A percentile compares a stretch with the other conserved stretches of the same genome.
These are phyloP conservation scores for Bufotes viridis DNA, from an alignment of 2,797 vertebrate species.

Conservation along the genomic window DNA sequence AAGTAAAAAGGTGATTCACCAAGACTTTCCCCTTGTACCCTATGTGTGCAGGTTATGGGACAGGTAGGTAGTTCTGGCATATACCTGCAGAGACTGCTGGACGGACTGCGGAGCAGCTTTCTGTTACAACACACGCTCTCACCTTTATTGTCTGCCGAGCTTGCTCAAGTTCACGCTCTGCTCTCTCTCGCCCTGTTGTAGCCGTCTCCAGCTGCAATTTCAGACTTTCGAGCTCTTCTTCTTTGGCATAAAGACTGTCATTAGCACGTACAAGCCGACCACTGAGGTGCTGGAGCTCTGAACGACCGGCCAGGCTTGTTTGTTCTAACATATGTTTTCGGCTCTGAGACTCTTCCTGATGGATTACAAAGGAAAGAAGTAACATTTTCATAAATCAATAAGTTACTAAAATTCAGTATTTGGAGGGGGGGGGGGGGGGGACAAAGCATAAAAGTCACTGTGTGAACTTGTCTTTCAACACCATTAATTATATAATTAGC, in stretches of 20 bases:
- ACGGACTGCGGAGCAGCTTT: not conserved
- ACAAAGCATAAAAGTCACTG: too few species aligned
- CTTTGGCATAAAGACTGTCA: constrained; percentile 79
- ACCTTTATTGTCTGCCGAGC: constrained; percentile 82
- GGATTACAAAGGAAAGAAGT: not conserved
- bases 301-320: constrained; percentile 77
- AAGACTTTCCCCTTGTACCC: too few species aligned
- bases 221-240: constrained; percentile 85
- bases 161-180: constrained; percentile 78
- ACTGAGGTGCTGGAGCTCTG: constrained; percentile 79
- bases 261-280: constrained; percentile 82
- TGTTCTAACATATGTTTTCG: constrained; percentile 78
- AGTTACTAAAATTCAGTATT: not conserved
- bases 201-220: constrained; percentile 74
- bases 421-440: too few species aligned
- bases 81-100: too few species aligned
- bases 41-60: not conserved
- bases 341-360: constrained; percentile 76
- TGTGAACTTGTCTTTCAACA: too few species aligned
- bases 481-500: too few species aligned
- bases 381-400: not conserved
- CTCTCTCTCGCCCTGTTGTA: constrained; percentile 71
- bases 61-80: not conserved
- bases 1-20: too few species aligned
- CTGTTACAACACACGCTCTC: constrained; percentile 54